These are phyloP conservation scores for Bettongia penicillata DNA, from an alignment of 2,113 vertebrate species.

Conservation along the genomic window DNA sequence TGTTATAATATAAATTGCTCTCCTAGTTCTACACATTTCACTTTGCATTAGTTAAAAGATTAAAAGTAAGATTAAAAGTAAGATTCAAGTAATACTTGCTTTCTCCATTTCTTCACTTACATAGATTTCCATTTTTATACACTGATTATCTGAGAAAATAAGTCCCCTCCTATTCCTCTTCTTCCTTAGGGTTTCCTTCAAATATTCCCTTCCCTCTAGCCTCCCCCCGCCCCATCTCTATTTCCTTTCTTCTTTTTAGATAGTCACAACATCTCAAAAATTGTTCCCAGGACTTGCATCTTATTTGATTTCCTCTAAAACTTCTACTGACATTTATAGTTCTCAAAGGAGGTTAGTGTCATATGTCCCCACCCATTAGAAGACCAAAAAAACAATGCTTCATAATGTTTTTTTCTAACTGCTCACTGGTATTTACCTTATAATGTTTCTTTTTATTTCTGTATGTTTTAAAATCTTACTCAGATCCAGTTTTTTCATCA, in stretches of 20 bases:
- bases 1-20: background rate
- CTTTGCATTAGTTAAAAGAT: background rate
- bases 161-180: background rate
- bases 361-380: background rate
- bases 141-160: background rate
- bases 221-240: background rate
- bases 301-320: no score
- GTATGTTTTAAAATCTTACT: background rate
- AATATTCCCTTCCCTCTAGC: no score
- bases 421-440: background rate
- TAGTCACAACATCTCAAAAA: background rate
- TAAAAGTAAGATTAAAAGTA: background rate
- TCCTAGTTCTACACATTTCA: background rate
- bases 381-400: background rate
- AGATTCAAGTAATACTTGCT: background rate
- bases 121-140: no score
- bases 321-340: background rate
- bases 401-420: background rate
- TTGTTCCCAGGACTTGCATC: background rate
- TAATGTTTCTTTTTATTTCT: background rate
- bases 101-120: background rate
- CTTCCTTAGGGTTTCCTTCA: background rate
- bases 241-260: background rate
- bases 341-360: background rate
- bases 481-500: no score